phyloP scores from a whole-genome alignment of 2,797 vertebrate species.

The Chaetodon trifasciatus region DNA sequence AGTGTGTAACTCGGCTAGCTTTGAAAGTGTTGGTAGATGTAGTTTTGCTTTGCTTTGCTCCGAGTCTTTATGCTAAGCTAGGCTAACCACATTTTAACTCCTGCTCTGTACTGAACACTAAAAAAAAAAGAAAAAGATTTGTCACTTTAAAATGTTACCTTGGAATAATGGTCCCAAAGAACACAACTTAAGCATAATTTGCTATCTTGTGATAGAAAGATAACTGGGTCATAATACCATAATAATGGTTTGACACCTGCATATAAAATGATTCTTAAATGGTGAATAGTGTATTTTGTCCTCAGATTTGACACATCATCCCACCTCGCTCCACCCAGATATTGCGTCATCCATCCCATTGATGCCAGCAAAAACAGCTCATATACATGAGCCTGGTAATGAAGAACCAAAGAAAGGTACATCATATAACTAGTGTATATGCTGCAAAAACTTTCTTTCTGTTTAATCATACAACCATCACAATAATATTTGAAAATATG shows the following conservation, averaged over 20 bases:
- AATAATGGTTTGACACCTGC: not conserved
- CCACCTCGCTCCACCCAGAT: conserved; percentile 86
- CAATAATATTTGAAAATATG: not conserved
- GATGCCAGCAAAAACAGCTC: conserved; percentile 76
- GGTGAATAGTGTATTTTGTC: conserved; percentile 40
- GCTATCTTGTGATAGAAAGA: not conserved
- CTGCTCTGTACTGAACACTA: not conserved
- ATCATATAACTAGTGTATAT: not conserved
- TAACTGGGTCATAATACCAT: not conserved
- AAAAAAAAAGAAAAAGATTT: no score
- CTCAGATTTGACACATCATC: conserved; percentile 86
- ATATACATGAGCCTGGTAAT: conserved; percentile 58
- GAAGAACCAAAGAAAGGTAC: conserved; percentile 92
- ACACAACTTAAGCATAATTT: not conserved
- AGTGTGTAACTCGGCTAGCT: not conserved
- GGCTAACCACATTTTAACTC: not conserved
- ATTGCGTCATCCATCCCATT: conserved; percentile 85
- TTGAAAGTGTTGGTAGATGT: not conserved
- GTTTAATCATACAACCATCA: not conserved
- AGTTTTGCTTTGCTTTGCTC: not conserved
- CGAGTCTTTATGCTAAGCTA: not conserved
- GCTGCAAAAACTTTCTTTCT: not conserved
- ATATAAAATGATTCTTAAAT: not conserved
- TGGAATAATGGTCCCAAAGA: not conserved
- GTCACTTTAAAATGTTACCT: not conserved